These are phyloP conservation scores for Abramis brama DNA, from an alignment of 2,113 vertebrate genomes.

Conservation along the genomic window DNA sequence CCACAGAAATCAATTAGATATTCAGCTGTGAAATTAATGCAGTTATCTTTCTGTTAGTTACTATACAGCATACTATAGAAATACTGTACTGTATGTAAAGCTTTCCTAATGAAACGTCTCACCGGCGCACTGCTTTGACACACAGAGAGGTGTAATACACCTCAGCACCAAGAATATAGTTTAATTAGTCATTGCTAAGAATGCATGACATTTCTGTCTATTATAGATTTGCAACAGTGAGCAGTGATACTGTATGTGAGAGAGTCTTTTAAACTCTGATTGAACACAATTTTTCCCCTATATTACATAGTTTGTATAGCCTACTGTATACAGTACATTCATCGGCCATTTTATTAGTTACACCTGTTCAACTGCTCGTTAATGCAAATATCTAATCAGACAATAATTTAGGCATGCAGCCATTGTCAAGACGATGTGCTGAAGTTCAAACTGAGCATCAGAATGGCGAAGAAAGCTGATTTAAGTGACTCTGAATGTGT, in stretches of 20 bases:
- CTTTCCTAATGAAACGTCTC: background rate
- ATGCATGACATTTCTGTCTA: background rate
- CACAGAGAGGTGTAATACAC: background rate
- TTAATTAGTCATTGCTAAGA: background rate
- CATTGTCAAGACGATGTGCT: too few relatives aligned
- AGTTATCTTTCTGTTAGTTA: background rate
- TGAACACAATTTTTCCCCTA: background rate
- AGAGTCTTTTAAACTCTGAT: background rate
- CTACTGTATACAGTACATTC: too few relatives aligned
- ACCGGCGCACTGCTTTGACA: background rate
- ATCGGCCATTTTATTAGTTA: too few relatives aligned
- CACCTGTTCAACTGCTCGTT: too few relatives aligned
- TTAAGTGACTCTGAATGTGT: too few relatives aligned
- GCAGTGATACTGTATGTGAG: background rate
- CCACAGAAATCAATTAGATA: conserved; percentile 5
- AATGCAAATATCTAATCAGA: too few relatives aligned
- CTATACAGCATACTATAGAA: background rate
- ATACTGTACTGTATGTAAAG: background rate
- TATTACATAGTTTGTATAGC: too few relatives aligned
- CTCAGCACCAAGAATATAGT: background rate
- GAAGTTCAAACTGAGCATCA: too few relatives aligned
- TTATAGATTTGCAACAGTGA: background rate
- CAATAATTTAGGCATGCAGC: too few relatives aligned
- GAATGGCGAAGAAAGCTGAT: too few relatives aligned
- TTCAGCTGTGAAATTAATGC: conserved; percentile 44